A percentile compares a stretch with the other conserved stretches of the same genome.
These are phyloP conservation scores for Vidua chalybeata DNA, from an alignment of 2,113 vertebrate species.

Conservation along the genomic window DNA sequence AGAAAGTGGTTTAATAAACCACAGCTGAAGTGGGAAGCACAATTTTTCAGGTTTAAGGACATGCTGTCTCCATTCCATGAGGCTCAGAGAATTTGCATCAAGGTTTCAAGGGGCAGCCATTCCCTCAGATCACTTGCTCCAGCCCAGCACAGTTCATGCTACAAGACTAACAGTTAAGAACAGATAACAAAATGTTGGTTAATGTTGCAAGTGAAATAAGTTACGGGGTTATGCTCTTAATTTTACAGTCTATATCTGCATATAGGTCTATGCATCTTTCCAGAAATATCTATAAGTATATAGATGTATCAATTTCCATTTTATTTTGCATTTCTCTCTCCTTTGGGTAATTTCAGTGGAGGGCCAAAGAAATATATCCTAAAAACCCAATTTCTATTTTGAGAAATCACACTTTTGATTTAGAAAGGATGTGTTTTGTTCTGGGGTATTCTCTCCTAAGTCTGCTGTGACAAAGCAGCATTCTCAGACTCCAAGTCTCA, in stretches of 20 bases:
- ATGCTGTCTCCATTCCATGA: not conserved
- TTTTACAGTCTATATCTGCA: not conserved
- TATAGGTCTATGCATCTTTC: not conserved
- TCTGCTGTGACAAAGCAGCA: not conserved
- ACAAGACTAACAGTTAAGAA: not conserved
- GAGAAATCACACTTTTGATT: not conserved
- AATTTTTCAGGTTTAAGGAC: not conserved
- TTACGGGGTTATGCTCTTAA: not conserved
- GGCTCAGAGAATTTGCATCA: not conserved
- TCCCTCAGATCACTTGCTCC: not conserved
- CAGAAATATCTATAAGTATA: not conserved
- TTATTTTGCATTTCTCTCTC: not conserved
- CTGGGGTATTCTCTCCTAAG: not conserved
- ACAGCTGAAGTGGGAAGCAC: conserved; percentile 16
- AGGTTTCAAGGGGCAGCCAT: not conserved
- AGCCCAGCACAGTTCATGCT: not conserved
- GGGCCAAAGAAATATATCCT: not conserved
- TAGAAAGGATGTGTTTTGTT: not conserved
- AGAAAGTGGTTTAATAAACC: conserved; percentile 26
- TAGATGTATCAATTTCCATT: not conserved
- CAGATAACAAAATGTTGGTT: not conserved
- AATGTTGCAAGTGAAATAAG: not conserved
- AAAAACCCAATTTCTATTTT: not conserved
- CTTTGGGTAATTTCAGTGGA: not conserved
- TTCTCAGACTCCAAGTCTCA: not conserved